Percentiles rank a stretch among this genome's conserved stretches.
Evolutionary conservation across 2,888 invertebrate genomes (phyloP).

Genomic region (Lathronympha strigana): DNA sequence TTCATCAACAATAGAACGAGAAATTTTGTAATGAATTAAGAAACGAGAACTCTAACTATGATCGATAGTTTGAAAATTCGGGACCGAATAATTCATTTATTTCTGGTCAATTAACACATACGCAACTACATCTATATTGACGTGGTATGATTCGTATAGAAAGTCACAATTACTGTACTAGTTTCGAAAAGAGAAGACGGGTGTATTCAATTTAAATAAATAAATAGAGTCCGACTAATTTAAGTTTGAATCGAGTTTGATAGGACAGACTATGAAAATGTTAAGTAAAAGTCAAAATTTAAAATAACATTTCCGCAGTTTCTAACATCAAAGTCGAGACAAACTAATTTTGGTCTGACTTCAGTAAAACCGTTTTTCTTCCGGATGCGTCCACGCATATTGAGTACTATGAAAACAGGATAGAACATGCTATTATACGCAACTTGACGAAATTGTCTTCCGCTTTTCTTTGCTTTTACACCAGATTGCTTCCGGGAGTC

Average conservation of each 20-base stretch:
- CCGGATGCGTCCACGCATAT: neutral
- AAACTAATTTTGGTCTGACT: neutral
- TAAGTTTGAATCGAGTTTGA: no score
- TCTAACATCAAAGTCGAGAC: no score
- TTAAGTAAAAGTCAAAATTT: no score
- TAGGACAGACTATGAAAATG: no score
- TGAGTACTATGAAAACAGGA: neutral
- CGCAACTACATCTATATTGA: constrained; percentile 19
- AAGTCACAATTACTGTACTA: constrained; percentile 32
- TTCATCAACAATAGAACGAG: constrained; percentile 56
- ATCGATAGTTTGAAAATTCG: constrained; percentile 26
- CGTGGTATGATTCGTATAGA: constrained; percentile 28
- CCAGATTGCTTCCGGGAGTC: constrained; percentile 22
- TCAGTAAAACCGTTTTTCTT: neutral
- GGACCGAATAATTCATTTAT: constrained; percentile 20
- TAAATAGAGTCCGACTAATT: no score
- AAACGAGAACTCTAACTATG: constrained; percentile 29
- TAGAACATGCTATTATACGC: constrained; percentile 17
- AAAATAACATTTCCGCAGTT: no score
- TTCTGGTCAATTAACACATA: constrained; percentile 28
- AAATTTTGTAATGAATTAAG: constrained; percentile 38
- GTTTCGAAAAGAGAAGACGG: no score
- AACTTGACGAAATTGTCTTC: constrained; percentile 15
- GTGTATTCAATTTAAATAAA: no score
- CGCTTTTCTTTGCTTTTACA: constrained; percentile 25